Evolutionary conservation across 2,797 vertebrate genomes (phyloP), one percentile per base, ranked within the genome.

Genomic region (Holocentrus rufus): DNA sequence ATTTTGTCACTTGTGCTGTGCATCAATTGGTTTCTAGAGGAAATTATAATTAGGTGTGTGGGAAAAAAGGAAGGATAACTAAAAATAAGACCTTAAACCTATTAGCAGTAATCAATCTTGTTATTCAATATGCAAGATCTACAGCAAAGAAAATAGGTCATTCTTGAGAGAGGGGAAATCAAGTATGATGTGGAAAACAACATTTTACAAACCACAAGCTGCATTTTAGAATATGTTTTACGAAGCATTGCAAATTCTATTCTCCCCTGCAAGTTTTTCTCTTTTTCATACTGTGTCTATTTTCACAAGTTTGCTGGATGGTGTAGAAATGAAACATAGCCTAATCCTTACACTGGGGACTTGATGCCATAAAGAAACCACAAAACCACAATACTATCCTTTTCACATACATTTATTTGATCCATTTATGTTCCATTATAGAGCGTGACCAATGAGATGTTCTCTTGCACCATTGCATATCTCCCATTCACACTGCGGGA

Each of bases 101-200:
- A 81, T 90, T 92, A 90, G 85, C 65, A 82, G 76, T 53, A 82
- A 83, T 85, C 74, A 77, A 56, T 87, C 80, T 80, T 76, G 65
- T 88, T 87, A 88, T 90, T 82, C 30, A 85, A 80, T 76, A 86
- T 79, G 56, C 25, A 74, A 72, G 62, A 90, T 90, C 47, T 85
- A 53, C 61, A 72, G 80, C 76, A 76, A 82, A 78, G 81, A 81
- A 91, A 92, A 90, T 87, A 74, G 88, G 88, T 88, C 84, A 79
- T 55, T 58, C 39, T 56, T 56, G 34, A 52, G 67, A 79, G 67
- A 79, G 67, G 62, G 84, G 65, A 85, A 88, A 87, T 84, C 58
- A 75, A 87, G 70, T 72, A 74, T 3, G 61, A 83, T 69, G 71
- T 70, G 59, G 77, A 79, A 85, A 87, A 83, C 74, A 65, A 67